Evolutionary conservation across 2,888 invertebrate genomes (phyloP).

Genomic region (Calameuta pallipes): DNA sequence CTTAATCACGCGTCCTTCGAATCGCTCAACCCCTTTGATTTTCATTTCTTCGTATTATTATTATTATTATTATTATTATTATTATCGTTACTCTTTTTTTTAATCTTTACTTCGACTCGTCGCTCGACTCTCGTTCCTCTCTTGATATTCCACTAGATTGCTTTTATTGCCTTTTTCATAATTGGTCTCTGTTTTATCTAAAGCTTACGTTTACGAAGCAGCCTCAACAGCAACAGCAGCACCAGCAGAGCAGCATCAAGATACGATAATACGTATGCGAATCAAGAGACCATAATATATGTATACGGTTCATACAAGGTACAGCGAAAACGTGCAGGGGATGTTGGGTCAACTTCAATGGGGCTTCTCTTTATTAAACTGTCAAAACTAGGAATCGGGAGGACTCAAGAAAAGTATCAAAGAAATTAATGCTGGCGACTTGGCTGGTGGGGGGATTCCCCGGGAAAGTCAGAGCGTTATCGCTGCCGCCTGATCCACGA

Average conservation of each 20-base stretch:
- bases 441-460: conserved; percentile 9
- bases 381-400: too few relatives aligned
- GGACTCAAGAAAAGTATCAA: neutral
- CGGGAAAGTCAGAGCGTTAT: neutral
- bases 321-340: conserved; percentile 64
- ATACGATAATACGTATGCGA: conserved; percentile 14
- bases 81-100: too few relatives aligned
- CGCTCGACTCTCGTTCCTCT: too few relatives aligned
- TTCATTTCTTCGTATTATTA: too few relatives aligned
- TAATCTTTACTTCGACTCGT: too few relatives aligned
- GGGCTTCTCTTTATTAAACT: too few relatives aligned
- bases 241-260: conserved; percentile 40
- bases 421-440: neutral
- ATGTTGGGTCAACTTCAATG: too few relatives aligned
- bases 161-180: conserved; percentile 20
- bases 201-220: conserved; percentile 55
- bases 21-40: too few relatives aligned
- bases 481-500: conserved; percentile 26
- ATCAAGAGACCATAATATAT: conserved; percentile 28
- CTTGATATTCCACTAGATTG: neutral
- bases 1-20: too few relatives aligned
- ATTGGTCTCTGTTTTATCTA: conserved; percentile 41
- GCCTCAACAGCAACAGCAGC: conserved; percentile 52
- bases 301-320: conserved; percentile 56
- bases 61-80: too few relatives aligned